phyloP scores from a whole-genome alignment of 2,113 vertebrate genomes.

The Lethenteron reissneri region DNA sequence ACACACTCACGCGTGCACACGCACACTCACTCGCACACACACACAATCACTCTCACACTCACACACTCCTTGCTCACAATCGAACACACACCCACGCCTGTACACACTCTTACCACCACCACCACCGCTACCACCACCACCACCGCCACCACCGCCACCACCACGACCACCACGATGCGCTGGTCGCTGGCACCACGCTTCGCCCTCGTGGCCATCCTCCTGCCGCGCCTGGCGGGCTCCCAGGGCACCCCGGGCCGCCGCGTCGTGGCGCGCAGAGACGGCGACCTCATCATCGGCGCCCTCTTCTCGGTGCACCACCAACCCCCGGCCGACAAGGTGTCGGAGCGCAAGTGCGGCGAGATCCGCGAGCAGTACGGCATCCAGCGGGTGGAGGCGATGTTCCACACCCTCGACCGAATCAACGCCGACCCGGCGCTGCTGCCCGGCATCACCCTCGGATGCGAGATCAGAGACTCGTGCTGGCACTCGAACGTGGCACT shows the following conservation, averaged over 20 bases:
- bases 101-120: not conserved
- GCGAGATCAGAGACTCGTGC: constrained; percentile 91
- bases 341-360: constrained; percentile 86
- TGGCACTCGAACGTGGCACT: constrained; percentile 94
- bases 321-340: constrained; percentile 76
- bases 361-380: constrained; percentile 95
- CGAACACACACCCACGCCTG: not conserved
- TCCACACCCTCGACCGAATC: constrained; percentile 88
- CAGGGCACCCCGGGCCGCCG: constrained; percentile 16
- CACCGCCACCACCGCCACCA: not conserved
- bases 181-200: not conserved
- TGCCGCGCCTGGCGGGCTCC: not conserved
- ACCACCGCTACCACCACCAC: too few relatives aligned
- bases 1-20: not conserved
- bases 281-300: constrained; percentile 90
- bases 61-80: not conserved
- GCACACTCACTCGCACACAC: not conserved
- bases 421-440: constrained; percentile 59
- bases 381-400: constrained; percentile 95
- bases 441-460: constrained; percentile 88
- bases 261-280: constrained; percentile 81
- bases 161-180: not conserved
- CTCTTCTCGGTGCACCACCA: constrained; percentile 97
- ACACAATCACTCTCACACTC: not conserved
- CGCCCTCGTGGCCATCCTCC: not conserved